Evolutionary conservation across 2,113 vertebrate species (phyloP).

Genomic region (Microcebus tavaratra): DNA sequence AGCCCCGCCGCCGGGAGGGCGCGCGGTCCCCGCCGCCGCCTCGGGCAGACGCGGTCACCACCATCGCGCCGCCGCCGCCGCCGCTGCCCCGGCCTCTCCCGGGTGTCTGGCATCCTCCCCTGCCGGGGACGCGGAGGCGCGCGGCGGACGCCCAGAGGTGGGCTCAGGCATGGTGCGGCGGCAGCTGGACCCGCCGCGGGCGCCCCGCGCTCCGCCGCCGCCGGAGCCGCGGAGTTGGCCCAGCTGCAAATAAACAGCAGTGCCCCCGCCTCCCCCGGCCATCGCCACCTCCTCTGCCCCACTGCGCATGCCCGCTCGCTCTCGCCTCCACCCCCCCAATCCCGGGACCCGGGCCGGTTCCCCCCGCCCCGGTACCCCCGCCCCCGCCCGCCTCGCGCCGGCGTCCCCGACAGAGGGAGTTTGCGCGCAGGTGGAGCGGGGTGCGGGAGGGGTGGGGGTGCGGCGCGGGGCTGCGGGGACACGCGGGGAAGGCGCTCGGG

Average conservation of each 20-base stretch:
- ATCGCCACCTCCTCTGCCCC: conserved; percentile 65
- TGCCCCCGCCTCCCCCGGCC: conserved; percentile 72
- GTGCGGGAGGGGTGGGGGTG: not conserved
- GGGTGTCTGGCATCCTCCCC: conserved; percentile 62
- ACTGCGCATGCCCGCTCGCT: conserved; percentile 67
- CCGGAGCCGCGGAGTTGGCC: conserved; percentile 67
- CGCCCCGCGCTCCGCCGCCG: conserved; percentile 68
- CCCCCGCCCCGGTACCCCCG: not conserved
- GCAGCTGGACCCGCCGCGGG: conserved; percentile 44
- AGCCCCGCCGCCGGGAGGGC: conserved; percentile 56
- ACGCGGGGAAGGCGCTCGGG: not conserved
- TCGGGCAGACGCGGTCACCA: conserved; percentile 51
- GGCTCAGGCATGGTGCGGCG: conserved; percentile 49
- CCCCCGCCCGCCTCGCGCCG: not conserved
- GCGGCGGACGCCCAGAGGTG: conserved; percentile 58
- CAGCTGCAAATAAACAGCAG: conserved; percentile 83
- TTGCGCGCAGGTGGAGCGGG: not conserved
- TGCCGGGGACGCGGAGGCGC: conserved; percentile 28
- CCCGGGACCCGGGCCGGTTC: not conserved
- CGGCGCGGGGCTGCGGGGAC: too few species aligned
- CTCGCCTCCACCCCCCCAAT: not conserved
- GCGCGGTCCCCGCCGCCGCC: conserved; percentile 67
- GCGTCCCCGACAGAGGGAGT: not conserved
- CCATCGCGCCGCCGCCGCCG: conserved; percentile 63
- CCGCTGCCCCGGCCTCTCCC: conserved; percentile 46